phyloP scores from a whole-genome alignment of 2,797 vertebrate species.

The Triplophysa bombifrons region DNA sequence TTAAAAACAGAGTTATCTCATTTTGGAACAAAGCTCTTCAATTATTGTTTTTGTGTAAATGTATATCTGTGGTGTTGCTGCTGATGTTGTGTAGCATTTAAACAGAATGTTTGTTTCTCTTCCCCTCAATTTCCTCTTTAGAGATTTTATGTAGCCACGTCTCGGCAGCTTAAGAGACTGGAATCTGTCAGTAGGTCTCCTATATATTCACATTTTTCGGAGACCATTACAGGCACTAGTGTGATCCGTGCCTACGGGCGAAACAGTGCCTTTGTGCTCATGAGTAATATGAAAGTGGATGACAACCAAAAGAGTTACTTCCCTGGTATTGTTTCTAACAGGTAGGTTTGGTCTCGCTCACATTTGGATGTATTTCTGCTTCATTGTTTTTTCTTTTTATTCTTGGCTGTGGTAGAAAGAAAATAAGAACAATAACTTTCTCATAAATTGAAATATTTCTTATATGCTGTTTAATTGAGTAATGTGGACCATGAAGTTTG shows the following conservation, averaged over 20 bases:
- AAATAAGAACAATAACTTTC: background rate
- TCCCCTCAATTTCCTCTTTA: conserved; percentile 62
- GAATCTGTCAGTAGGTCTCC: conserved; percentile 96
- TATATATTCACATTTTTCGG: conserved; percentile 97
- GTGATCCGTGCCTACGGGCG: conserved; percentile 92
- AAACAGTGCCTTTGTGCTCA: conserved; percentile 78
- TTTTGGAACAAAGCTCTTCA: too few relatives aligned
- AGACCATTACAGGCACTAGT: conserved; percentile 88
- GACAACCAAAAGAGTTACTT: conserved; percentile 92
- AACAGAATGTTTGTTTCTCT: conserved; percentile 60
- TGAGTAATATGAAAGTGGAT: conserved; percentile 87
- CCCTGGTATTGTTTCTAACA: conserved; percentile 88
- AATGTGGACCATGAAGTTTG: background rate
- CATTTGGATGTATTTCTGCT: conserved; percentile 47
- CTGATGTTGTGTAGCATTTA: conserved; percentile 53
- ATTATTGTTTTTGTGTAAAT: background rate
- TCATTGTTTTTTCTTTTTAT: conserved; percentile 20
- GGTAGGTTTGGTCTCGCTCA: conserved; percentile 75
- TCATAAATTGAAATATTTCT: conserved; percentile 3
- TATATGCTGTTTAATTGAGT: background rate
- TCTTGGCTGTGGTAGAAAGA: background rate
- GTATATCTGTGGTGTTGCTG: background rate
- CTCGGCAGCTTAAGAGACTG: conserved; percentile 93
- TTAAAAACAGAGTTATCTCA: too few relatives aligned
- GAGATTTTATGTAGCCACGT: conserved; percentile 96